phyloP scores from a whole-genome alignment of 2,797 vertebrate species.

The Poliocrania exsul region DNA sequence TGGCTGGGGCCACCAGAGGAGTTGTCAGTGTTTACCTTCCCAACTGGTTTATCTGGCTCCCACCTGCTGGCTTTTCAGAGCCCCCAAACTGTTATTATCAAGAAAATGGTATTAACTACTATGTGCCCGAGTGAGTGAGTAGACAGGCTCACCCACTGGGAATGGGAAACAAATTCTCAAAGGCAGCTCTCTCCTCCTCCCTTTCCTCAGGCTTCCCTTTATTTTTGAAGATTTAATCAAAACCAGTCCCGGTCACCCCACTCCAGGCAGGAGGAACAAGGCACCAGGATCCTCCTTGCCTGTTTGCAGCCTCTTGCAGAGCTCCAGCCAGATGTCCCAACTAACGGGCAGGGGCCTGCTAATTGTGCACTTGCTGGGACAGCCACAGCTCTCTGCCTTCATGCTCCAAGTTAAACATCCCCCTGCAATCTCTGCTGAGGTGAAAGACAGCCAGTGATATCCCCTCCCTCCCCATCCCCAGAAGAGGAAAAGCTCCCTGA shows the following conservation, averaged over 20 bases:
- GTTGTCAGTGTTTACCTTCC: neutral
- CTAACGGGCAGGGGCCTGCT: neutral
- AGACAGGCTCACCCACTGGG: neutral
- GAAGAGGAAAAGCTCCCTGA: neutral
- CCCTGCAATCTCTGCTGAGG: neutral
- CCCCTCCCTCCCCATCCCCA: neutral
- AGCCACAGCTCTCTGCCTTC: neutral
- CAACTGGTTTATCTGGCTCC: constrained; percentile 15
- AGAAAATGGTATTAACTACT: neutral
- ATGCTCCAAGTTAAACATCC: neutral
- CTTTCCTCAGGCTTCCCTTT: constrained; percentile 18
- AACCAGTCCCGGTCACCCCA: neutral
- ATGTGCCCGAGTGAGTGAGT: neutral
- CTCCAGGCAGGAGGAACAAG: neutral
- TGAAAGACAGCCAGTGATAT: neutral
- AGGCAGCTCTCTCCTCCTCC: neutral
- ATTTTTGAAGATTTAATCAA: neutral
- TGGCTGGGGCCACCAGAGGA: neutral
- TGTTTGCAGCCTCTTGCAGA: neutral
- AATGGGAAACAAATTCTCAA: constrained; percentile 36
- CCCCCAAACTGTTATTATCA: neutral
- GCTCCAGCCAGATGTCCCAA: neutral
- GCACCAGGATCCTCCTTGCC: neutral
- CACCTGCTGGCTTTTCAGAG: neutral
- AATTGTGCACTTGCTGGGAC: neutral